These are phyloP conservation scores for Phylloscopus whistleri DNA, from an alignment of 2,113 vertebrate species.

Conservation along the genomic window DNA sequence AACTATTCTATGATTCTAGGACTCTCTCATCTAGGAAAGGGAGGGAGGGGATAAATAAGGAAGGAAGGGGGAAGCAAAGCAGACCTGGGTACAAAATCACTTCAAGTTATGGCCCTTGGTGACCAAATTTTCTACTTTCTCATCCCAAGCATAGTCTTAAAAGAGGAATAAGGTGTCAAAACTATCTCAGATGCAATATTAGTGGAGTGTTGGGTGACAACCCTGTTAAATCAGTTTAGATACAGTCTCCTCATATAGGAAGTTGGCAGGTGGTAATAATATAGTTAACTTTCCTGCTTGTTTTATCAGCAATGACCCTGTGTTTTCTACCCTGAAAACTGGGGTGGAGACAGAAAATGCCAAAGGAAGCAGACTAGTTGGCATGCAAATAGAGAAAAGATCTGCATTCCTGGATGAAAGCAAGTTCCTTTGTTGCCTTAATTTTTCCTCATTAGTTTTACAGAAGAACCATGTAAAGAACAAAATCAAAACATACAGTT, in stretches of 20 bases:
- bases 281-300: background rate
- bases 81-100: background rate
- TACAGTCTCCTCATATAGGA: background rate
- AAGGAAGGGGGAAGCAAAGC: background rate
- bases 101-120: background rate
- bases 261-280: background rate
- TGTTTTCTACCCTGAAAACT: background rate
- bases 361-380: background rate
- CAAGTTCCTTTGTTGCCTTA: background rate
- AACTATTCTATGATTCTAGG: background rate
- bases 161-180: background rate
- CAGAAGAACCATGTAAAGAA: background rate
- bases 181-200: background rate
- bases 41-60: accelerated
- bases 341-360: background rate
- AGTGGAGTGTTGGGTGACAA: background rate
- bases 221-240: background rate
- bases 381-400: background rate
- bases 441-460: background rate
- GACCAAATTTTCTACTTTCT: background rate
- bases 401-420: background rate
- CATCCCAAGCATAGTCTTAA: background rate
- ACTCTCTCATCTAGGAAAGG: background rate
- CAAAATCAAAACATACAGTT: background rate
- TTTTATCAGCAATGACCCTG: background rate